Evolutionary conservation across 2,113 vertebrate genomes (phyloP), one percentile per base, ranked within the genome.

Genomic region (Neolamprologus caudopunctatus): DNA sequence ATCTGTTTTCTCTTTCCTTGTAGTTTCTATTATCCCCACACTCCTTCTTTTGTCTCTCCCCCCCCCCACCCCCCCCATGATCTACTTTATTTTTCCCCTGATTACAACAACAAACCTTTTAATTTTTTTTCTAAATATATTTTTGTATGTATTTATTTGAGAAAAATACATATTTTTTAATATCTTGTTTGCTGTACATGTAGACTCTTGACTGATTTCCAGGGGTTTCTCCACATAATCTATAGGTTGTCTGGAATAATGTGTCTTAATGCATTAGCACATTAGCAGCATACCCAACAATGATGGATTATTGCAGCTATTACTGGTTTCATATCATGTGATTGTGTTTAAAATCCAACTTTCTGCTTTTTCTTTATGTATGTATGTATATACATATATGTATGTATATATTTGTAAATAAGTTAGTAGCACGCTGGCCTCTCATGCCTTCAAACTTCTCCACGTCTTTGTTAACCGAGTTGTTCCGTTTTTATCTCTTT

Each of bases 1-100:
- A 82, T 87, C 26, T 86, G 61, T 51, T 66, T 51, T 78, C 35
- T 55, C 31, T 5, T 66, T 57, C 75, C 63, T 87, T 19, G 6
- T 58, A 37, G 54, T 28, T 14, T 68, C 12, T 75, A 54, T 16
- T 19, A 16, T 12, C 26, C 17, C 17, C 2, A 10, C 33, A 66
- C 26, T 26, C 51, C 50, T 2, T 37, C 35, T 35, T 35, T 35
- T 35, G 35, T 21, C 21, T 21, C 21, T 21, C 21, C 9, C 33
- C 6, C 2, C 5, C 21, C 21, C 5, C 21, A 19, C 24, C 53
- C 4, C 17, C 7, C 5, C 21, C 21, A 14, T 54, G 13, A 2
- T 79, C 12, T 11, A 61, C 42, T 51, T 54, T 5, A 4, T 19
- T 19, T 21, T 42, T 0, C 4, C 5, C 12, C 13, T 37, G 12